Conservation (phyloP, 2,797 vertebrate species). For the Podarcis siculus region DNA sequence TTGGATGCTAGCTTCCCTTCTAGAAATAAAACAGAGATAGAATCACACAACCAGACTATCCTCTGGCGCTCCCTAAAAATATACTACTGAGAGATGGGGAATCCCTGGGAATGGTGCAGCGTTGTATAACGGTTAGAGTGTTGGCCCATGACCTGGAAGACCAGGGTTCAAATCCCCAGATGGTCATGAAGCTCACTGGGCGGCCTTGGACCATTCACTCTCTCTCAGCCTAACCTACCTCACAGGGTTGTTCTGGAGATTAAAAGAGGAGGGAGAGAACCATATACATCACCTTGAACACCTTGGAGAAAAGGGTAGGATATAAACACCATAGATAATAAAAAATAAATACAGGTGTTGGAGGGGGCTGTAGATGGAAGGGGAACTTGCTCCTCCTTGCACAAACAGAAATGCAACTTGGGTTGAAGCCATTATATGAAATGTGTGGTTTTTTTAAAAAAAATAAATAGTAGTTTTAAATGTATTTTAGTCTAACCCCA, state of each 20-base stretch:
- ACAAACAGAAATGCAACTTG: not conserved
- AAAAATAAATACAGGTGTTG: too few species aligned
- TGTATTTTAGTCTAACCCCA: not conserved
- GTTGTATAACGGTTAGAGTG: too few species aligned
- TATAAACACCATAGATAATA: too few species aligned
- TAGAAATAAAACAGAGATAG: not conserved
- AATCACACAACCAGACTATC: not conserved
- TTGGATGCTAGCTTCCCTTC: not conserved
- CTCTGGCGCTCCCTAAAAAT: not conserved
- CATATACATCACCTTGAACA: too few species aligned
- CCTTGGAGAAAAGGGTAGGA: too few species aligned
- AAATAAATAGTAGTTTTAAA: not conserved
- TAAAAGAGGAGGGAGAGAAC: too few species aligned
- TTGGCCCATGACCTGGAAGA: not conserved
- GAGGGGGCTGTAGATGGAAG: not conserved
- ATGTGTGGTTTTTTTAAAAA: too few species aligned
- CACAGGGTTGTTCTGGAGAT: too few species aligned
- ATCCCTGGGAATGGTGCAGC: not conserved
- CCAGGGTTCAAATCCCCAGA: too few species aligned
- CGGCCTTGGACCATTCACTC: too few species aligned
- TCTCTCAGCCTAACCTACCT: too few species aligned
- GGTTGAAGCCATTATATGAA: not conserved
- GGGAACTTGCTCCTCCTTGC: not conserved
- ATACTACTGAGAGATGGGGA: not conserved
- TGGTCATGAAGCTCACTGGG: too few species aligned